Evolutionary conservation across 2,113 vertebrate species (phyloP), one percentile per base, ranked within the genome.

Genomic region (Narcine bancroftii): DNA sequence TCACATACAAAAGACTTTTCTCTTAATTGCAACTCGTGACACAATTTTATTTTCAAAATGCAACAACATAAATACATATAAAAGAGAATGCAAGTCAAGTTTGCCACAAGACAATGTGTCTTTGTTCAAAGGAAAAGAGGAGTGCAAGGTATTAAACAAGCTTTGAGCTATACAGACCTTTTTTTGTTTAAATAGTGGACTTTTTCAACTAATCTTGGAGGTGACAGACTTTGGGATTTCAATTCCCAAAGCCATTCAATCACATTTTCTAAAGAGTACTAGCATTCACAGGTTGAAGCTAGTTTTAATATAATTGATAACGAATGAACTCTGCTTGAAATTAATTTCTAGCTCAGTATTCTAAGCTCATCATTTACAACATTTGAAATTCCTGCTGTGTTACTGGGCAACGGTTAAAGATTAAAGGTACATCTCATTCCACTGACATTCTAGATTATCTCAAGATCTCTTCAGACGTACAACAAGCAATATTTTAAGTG

Each of bases 1-100:
- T 87, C 81, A 87, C 33, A 36, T 19, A n/a, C 81, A 87, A 87
- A 63, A n/a, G 17, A 36, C 50, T 87, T n/a, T 83, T 83, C 13
- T 56, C n/a, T n/a, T 19, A 87, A 87, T 60, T 60, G 15, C 53
- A 83, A 83, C 29, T n/a, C 47, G 29, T 83, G 29, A 53, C 29
- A 83, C 79, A 87, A 36, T 21, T 5, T 36, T 33, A 87, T 87
- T 87, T 63, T 56, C n/a, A 60, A 60, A 81, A 19, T 56, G 47
- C 81, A 60, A 87, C 77, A 81, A 77, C 42, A 47, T 77, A 77
- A 69, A 15, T 56, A 87, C 53, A n/a, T 87, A 87, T 87, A n/a
- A 87, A n/a, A 87, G 17, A 63, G 81, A 87, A 87, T n/a, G 17
- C 21, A 81, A 81, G 24, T 33, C 42, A 50, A 87, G 36, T 87